Percentiles rank a stretch among this genome's conserved stretches.
Evolutionary conservation across 2,797 vertebrate genomes (phyloP).

Genomic region (Halcyon smyrnensis): DNA sequence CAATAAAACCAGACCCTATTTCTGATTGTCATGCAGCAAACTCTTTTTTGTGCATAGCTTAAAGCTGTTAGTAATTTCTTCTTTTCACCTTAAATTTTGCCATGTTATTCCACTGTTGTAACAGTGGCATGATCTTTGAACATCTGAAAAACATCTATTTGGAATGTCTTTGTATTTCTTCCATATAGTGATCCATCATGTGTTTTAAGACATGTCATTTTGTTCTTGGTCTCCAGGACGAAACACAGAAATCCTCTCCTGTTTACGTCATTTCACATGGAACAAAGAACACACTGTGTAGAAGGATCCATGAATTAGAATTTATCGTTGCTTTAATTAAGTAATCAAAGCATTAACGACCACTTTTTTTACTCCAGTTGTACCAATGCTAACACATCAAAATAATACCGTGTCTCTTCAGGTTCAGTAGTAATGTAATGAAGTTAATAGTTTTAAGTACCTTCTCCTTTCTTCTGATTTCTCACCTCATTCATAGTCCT

Average conservation of each 20-base stretch:
- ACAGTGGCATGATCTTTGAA: not conserved
- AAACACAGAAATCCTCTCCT: not conserved
- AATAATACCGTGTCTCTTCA: not conserved
- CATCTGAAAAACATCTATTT: not conserved
- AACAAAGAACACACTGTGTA: not conserved
- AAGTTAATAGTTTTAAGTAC: not conserved
- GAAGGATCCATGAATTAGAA: not conserved
- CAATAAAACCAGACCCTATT: not conserved
- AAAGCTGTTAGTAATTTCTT: not conserved
- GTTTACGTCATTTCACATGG: not conserved
- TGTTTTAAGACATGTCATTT: not conserved
- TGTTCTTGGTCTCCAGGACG: not conserved
- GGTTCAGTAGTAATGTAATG: not conserved
- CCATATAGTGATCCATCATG: not conserved
- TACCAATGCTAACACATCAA: not conserved
- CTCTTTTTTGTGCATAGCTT: not conserved
- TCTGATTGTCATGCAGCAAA: not conserved
- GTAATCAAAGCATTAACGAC: not conserved
- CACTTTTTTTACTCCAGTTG: not conserved
- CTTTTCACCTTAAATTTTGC: not conserved
- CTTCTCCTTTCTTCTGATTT: not conserved
- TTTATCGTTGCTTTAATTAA: not conserved
- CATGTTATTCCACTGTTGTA: rapidly evolving
- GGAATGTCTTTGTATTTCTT: not conserved
- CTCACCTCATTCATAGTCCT: not conserved